Conservation (phyloP, 2,797 vertebrate species). For the Staurois parvus region DNA sequence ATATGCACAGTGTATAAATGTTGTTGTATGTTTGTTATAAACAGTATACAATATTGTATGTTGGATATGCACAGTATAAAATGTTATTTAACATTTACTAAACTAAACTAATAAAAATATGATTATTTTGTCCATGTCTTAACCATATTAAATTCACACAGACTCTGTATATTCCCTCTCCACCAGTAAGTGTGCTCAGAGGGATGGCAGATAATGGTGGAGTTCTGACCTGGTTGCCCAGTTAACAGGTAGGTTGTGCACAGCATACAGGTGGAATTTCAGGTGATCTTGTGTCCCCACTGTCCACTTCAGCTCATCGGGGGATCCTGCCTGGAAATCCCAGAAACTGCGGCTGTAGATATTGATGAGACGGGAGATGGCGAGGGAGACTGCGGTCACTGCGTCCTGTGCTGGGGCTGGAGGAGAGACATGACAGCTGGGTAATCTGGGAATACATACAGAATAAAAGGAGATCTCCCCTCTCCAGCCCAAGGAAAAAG, state of each 20-base stretch:
- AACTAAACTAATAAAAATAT: no score
- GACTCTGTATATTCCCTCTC: neutral
- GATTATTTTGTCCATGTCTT: no score
- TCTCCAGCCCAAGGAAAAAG: no score
- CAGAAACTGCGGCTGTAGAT: slow-evolving; percentile 71
- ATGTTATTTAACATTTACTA: no score
- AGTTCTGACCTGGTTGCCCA: slow-evolving; percentile 72
- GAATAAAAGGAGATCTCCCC: no score
- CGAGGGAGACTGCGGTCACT: slow-evolving; percentile 64
- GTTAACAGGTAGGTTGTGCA: slow-evolving; percentile 72
- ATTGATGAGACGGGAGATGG: slow-evolving; percentile 67
- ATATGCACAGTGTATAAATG: no score
- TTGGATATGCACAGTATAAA: no score
- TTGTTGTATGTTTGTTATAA: no score
- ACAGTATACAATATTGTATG: no score
- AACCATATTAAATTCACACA: neutral
- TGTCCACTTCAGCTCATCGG: accelerated
- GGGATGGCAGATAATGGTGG: no score
- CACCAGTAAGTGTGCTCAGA: neutral
- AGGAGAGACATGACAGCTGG: neutral
- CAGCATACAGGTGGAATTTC: slow-evolving; percentile 72
- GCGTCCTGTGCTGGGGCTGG: slow-evolving; percentile 36
- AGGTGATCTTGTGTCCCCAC: slow-evolving; percentile 58
- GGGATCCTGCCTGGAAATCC: slow-evolving; percentile 65
- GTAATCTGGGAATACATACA: no score